Evolutionary conservation across 2,797 vertebrate species (phyloP).

Genomic region (Knipowitschia caucasica): DNA sequence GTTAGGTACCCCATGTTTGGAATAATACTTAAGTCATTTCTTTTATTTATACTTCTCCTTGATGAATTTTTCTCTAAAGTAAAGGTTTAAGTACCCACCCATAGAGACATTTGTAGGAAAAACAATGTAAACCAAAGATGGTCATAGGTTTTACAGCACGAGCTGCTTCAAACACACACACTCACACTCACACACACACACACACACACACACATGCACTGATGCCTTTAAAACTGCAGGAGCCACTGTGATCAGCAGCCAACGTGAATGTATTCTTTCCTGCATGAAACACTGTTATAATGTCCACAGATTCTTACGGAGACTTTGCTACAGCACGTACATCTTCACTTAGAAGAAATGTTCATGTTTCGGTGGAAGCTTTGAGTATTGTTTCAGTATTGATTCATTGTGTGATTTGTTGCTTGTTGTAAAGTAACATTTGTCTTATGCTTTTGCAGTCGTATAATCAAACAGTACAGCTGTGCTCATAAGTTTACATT

Average conservation of each 20-base stretch:
- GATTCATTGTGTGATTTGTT: background rate
- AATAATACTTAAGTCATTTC: too few relatives aligned
- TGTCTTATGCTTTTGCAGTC: background rate
- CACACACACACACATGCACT: conserved; percentile 29
- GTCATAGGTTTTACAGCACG: conserved; percentile 27
- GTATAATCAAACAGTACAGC: too few relatives aligned
- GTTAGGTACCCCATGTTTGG: too few relatives aligned
- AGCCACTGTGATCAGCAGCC: conserved; percentile 65
- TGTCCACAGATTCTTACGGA: background rate
- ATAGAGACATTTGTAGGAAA: too few relatives aligned
- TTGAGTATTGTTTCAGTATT: background rate
- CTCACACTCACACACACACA: too few relatives aligned
- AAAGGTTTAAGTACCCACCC: too few relatives aligned
- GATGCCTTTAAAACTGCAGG: conserved; percentile 49
- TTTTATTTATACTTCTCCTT: too few relatives aligned
- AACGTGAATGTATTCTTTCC: conserved; percentile 55
- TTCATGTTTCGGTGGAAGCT: background rate
- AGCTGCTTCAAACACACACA: conserved; percentile 39
- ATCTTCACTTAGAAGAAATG: background rate
- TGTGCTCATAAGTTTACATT: too few relatives aligned
- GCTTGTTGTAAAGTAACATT: background rate
- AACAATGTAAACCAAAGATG: conserved; percentile 57
- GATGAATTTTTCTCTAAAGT: too few relatives aligned
- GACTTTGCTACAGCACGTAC: conserved; percentile 1
- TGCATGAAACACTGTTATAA: conserved; percentile 39